These are phyloP conservation scores for Seriola quinqueradiata DNA, from an alignment of 2,113 vertebrate species.

Conservation along the genomic window DNA sequence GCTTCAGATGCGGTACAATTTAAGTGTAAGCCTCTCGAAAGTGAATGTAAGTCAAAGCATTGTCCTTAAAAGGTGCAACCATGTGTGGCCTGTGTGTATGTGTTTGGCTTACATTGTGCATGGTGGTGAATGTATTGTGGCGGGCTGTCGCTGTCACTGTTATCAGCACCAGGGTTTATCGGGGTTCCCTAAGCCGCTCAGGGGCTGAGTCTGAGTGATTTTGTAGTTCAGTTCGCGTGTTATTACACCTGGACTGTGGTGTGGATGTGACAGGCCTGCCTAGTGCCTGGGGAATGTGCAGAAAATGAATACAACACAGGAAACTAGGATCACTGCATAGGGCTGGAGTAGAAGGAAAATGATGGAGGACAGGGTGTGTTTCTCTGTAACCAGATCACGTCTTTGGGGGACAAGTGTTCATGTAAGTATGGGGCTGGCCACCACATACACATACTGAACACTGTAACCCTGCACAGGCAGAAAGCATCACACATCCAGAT, in stretches of 20 bases:
- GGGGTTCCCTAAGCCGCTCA: slow-evolving; percentile 46
- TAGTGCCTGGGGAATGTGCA: slow-evolving; percentile 25
- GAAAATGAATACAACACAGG: slow-evolving; percentile 23
- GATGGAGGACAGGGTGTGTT: background rate
- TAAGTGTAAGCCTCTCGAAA: background rate
- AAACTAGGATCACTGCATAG: background rate
- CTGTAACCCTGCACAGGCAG: background rate
- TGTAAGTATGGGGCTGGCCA: background rate
- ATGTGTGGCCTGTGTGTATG: background rate
- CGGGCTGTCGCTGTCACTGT: slow-evolving; percentile 37
- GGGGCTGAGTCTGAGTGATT: slow-evolving; percentile 43
- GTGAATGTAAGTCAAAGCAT: background rate
- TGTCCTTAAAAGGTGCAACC: background rate
- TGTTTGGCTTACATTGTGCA: background rate
- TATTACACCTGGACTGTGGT: slow-evolving; percentile 47
- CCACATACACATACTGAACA: background rate
- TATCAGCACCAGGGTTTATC: slow-evolving; percentile 21
- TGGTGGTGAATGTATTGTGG: slow-evolving; percentile 20
- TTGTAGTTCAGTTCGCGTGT: slow-evolving; percentile 29
- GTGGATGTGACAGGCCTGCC: slow-evolving; percentile 43
- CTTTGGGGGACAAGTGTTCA: background rate
- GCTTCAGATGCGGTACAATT: no score
- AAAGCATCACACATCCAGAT: background rate
- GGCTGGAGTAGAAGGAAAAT: slow-evolving; percentile 8
- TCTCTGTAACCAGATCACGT: slow-evolving; percentile 11